Evolutionary conservation across 1,140 invertebrate species (phyloP), one percentile per base, ranked within the genome.

Genomic region (Leucophenga varia): DNA sequence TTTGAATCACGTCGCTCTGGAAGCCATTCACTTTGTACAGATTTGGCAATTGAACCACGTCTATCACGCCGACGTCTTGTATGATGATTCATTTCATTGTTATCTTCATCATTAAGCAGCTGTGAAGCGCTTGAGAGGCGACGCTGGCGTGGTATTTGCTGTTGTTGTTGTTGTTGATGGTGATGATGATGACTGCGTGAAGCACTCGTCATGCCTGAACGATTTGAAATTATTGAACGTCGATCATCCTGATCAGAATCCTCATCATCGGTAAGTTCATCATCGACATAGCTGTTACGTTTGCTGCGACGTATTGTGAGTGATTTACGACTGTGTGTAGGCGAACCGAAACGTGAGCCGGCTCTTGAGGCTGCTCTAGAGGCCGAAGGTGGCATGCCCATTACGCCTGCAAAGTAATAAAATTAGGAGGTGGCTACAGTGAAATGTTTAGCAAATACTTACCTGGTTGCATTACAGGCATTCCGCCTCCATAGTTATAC

Each of bases 281-380:
- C 54, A 72, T 80, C 39, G 52, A 76, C 18, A 72, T 44, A 80
- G 77, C 53, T 76, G 60, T 9, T 77, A 55, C 32, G 77, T 73
- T 52, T 74, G 55, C 48, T 64, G 57, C 42, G 69, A 31, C 64
- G 74, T 70, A 77, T 78, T 6, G 76, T 64, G 8, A 78, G 64
- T 0, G 84, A 86, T 54, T 85, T 85, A 18, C 84, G 78, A 52
- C 86, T 88, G 17, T 83, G 79, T 0, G 87, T 84, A 0, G 87
- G 87, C 1, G 81, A 84, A 58, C 56, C 79, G 3, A 72, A 78
- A 61, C 75, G 77, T 40, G 63, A 84, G 43, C 64, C 79, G 54
- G 74, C 78, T 69, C 74, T 55, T 45, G 75, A 78, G 64, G 31
- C 74, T 58, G 61, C 53, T n/a, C n/a, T n/a, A n/a, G n/a, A n/a